Percentiles rank a stretch among this genome's conserved stretches.
Conservation (phyloP, 35 echinoderm and acorn worm genomes). For the Ophioderma brevispina region DNA sequence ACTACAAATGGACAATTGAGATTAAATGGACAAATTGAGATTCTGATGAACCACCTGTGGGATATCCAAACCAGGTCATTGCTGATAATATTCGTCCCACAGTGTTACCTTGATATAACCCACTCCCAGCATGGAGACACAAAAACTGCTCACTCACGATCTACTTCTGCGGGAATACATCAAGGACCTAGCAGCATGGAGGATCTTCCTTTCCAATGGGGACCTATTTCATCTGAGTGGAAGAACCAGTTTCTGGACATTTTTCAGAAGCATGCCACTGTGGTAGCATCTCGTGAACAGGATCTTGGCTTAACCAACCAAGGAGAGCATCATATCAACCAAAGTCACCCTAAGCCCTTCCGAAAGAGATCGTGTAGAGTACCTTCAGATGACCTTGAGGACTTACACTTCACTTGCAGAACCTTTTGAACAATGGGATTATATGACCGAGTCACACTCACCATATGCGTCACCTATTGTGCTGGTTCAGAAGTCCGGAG, state of each 20-base stretch:
- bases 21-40: background rate
- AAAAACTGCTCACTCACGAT: background rate
- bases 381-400: constrained; percentile 30
- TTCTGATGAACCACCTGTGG: background rate
- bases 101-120: background rate
- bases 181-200: background rate
- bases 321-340: constrained; percentile 36
- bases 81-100: background rate
- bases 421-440: constrained; percentile 32
- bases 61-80: background rate
- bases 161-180: background rate
- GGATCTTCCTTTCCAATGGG: constrained; percentile 51
- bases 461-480: constrained; percentile 71
- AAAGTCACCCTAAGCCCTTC: constrained; percentile 50
- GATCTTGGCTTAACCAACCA: constrained; percentile 31
- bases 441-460: constrained; percentile 35
- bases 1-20: background rate
- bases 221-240: constrained; percentile 25
- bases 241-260: constrained; percentile 8
- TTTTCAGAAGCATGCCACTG: background rate
- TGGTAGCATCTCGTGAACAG: constrained; percentile 31
- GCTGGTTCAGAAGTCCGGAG: constrained; percentile 65
- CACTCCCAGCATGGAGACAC: too few species aligned
- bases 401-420: constrained; percentile 25
- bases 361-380: constrained; percentile 4